These are phyloP conservation scores for Microcebus ravelobensis DNA, from an alignment of 2,113 vertebrate species.

Conservation along the genomic window DNA sequence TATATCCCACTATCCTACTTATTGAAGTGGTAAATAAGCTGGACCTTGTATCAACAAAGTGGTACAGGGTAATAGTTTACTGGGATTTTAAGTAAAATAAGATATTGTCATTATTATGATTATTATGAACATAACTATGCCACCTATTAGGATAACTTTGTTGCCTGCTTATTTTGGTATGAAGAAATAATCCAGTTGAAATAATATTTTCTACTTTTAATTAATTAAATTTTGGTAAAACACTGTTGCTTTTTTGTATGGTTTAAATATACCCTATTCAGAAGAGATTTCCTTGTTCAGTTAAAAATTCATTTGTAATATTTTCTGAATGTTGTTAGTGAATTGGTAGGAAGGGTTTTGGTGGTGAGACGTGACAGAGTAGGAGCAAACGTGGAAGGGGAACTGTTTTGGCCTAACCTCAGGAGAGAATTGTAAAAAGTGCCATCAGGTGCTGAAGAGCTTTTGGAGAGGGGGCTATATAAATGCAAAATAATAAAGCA, in stretches of 20 bases:
- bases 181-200: not conserved
- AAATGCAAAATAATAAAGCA: not conserved
- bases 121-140: not conserved
- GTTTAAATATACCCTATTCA: not conserved
- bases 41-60: too few species aligned
- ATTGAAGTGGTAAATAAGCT: not conserved
- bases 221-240: not conserved
- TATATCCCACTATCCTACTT: not conserved
- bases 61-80: not conserved
- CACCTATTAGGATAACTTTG: not conserved
- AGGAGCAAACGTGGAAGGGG: not conserved
- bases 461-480: not conserved
- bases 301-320: not conserved
- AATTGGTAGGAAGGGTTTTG: not conserved
- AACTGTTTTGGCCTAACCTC: not conserved
- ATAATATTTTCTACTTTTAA: not conserved
- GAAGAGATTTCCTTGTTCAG: not conserved
- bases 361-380: not conserved
- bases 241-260: not conserved
- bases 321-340: not conserved
- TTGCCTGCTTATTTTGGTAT: not conserved
- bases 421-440: not conserved
- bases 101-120: not conserved
- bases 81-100: not conserved
- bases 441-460: not conserved